Conservation (phyloP, 2,888 invertebrate genomes). For the Syrphus vitripennis region DNA sequence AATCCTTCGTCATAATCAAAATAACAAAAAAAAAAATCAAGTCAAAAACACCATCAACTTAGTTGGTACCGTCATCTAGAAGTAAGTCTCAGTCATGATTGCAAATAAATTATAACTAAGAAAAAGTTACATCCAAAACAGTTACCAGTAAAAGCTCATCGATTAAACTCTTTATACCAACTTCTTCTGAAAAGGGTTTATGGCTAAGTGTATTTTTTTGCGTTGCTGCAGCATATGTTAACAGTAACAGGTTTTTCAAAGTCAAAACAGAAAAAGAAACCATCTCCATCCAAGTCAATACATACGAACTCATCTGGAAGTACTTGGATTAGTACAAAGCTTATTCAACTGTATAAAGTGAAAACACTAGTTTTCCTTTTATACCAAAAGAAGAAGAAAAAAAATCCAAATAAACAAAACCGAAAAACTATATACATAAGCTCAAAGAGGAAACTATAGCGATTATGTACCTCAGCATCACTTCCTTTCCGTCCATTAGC, state of each 20-base stretch:
- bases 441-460: background rate
- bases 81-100: too few relatives aligned
- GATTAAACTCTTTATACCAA: background rate
- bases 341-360: constrained; percentile 35
- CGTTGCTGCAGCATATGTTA: background rate
- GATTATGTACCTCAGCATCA: background rate
- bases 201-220: background rate
- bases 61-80: too few relatives aligned
- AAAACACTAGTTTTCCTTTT: constrained; percentile 39
- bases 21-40: too few relatives aligned
- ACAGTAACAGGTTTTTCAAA: background rate
- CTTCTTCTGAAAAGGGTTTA: background rate
- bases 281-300: constrained; percentile 8
- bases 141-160: too few relatives aligned
- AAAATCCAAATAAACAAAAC: background rate
- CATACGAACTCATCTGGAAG: constrained; percentile 39
- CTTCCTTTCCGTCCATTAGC: constrained; percentile 6
- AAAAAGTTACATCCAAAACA: too few relatives aligned
- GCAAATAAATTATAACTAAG: too few relatives aligned
- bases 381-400: background rate
- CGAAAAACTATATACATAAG: background rate
- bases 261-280: background rate
- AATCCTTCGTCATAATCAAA: too few relatives aligned
- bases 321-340: constrained; percentile 38
- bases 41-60: too few relatives aligned